phyloP scores from a whole-genome alignment of 2,888 invertebrate genomes.

The Dascillus cervinus region DNA sequence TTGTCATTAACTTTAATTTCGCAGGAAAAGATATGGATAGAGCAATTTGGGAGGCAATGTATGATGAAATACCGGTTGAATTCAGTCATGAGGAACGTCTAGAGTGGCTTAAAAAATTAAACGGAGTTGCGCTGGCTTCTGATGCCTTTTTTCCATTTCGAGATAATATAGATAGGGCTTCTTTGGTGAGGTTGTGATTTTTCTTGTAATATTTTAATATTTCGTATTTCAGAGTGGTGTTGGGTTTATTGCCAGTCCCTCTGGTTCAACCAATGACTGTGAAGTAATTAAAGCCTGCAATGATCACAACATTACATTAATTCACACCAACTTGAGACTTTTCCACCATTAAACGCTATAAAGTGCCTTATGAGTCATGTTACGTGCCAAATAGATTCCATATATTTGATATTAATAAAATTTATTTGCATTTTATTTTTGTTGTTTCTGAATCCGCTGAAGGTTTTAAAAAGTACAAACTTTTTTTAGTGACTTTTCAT shows the following conservation, averaged over 20 bases:
- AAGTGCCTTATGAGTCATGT: too few relatives aligned
- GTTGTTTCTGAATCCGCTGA: too few relatives aligned
- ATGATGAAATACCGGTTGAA: constrained; percentile 63
- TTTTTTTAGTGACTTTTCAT: too few relatives aligned
- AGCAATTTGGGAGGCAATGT: constrained; percentile 65
- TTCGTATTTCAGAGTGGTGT: constrained; percentile 74
- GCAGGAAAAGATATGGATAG: constrained; percentile 73
- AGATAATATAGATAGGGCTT: constrained; percentile 91
- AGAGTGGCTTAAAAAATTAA: constrained; percentile 63
- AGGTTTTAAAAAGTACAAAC: too few relatives aligned
- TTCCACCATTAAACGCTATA: constrained; percentile 90
- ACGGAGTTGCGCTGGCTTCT: constrained; percentile 79
- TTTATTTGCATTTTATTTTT: too few relatives aligned
- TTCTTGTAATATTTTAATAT: constrained; percentile 3
- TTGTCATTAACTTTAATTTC: constrained; percentile 8
- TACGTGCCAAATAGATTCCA: too few relatives aligned
- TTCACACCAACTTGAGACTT: constrained; percentile 82
- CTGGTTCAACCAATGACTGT: constrained; percentile 90
- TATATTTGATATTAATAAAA: too few relatives aligned
- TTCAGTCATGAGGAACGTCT: constrained; percentile 60
- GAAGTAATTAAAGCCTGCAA: constrained; percentile 87
- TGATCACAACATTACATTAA: constrained; percentile 78
- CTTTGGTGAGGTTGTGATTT: constrained; percentile 55
- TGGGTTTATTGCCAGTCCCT: constrained; percentile 84
- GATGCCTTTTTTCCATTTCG: constrained; percentile 99